These are phyloP conservation scores for Gopherus evgoodei DNA, from an alignment of 2,113 vertebrate species.

Conservation along the genomic window DNA sequence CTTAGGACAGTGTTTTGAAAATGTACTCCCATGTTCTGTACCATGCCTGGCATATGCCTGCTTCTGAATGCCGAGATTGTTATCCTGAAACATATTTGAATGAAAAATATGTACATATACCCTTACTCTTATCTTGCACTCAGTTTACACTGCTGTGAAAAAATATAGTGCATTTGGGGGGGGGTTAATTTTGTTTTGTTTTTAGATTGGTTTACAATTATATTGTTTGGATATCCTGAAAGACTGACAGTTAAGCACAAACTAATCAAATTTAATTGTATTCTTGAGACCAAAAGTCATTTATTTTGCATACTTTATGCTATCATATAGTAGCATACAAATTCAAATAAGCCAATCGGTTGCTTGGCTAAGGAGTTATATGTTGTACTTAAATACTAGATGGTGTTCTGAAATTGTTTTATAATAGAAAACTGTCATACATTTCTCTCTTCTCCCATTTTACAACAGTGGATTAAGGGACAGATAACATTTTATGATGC, in stretches of 20 bases:
- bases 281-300: background rate
- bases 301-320: background rate
- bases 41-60: background rate
- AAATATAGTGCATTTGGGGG: background rate
- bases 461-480: background rate
- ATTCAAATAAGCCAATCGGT: background rate
- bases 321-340: background rate
- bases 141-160: slow-evolving; percentile 48
- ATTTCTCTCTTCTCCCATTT: slow-evolving; percentile 5
- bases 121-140: background rate
- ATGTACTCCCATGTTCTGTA: background rate
- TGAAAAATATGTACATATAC: fast-evolving
- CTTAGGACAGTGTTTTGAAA: slow-evolving; percentile 23
- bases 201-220: background rate
- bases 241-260: background rate
- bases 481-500: background rate
- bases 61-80: background rate
- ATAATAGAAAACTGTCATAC: background rate
- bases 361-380: background rate
- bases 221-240: background rate
- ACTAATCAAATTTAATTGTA: background rate
- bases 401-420: background rate
- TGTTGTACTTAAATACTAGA: background rate
- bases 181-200: too few relatives aligned
- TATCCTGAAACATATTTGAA: background rate